Base-by-base conservation (phyloP, 2,113 vertebrate genomes). In the Turdus rufiventris region DNA sequence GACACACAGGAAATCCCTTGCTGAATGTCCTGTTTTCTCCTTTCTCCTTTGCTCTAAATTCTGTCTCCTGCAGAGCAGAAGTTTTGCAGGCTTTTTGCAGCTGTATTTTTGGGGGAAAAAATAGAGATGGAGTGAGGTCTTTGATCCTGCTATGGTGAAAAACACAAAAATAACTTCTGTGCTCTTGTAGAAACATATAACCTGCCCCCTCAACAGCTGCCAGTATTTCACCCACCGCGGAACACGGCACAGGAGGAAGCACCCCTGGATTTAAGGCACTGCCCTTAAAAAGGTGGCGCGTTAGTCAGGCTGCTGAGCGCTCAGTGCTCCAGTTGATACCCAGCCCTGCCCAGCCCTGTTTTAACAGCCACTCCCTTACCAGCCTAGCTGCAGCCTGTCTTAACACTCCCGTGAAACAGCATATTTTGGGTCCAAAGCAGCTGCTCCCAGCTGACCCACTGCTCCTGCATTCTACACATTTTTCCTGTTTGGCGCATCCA, bases 221-320 rank as follows among this genome's bases (percentile, higher is more conserved):
- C 45, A 48, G 56, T 63, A 89, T 60, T 85, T 36, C 80, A 58
- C 11, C 12, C 26, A 1, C 28, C 1, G 2, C 23, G 19, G 62
- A 70, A 53, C 38, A 61, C 23, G 6, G 63, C 70, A 6, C 61
- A 67, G 83, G 72, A 81, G 76, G 79, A 84, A 86, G 31, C 17
- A 48, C 16, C 61, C 31, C 47, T 4, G 18, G 56, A 60, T 75
- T 74, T 51, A 25, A 91, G 43, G 57, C 8, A 74, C 70, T 81
- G 28, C 68, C 80, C 66, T 85, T 14, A 42, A 26, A 43, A 81
- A 84, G 51, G 29, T 33, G 70, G 40, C 26, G n/a, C 29, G 66
- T 91, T 91, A 91, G 76, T 92, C 86, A 95, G 80, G 51, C 61
- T 23, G 83, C 76, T 94, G 76, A 89, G n/a, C 70, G 76, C 76